Evolutionary conservation across 2,113 vertebrate species (phyloP), one percentile per base, ranked within the genome.

Genomic region (Nothocercus nigrocapillus): DNA sequence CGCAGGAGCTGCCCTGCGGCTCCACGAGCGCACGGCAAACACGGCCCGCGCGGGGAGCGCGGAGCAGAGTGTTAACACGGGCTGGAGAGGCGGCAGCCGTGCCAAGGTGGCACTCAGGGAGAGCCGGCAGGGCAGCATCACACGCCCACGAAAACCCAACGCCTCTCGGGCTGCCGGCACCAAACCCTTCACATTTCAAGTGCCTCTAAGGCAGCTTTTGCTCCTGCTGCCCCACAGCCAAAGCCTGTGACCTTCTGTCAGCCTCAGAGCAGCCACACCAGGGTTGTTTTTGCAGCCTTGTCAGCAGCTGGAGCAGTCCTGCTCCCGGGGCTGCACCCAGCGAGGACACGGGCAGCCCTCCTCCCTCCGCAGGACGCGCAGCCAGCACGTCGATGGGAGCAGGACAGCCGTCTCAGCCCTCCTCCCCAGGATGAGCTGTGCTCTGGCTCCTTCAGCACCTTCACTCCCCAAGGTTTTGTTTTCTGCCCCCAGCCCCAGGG

Each of bases 251-350:
- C 59, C 76, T 82, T 53, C 79, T 62, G 36, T 74, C 64, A 95
- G 68, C 82, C 61, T 74, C 92, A 58, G 69, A 82, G 49, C 76
- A 62, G 61, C 36, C 53, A 42, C 11, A 11, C 34, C 70, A 63
- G 40, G 53, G 68, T 24, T 87, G 81, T 87, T 91, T 93, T 89
- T 67, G 27, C 86, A 94, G 76, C 77, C 68, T 53, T 94, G 89
- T 89, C 88, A 87, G 77, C 83, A 69, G n/a, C 74, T 88, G 32
- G 24, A 85, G 74, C 86, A 84, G 36, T 44, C 73, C 34, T 13
- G 11, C 19, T 64, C 32, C 54, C 3, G 6, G 74, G 80, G 66
- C 88, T 86, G 95, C 45, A 28, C 12, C 64, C 76, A 7, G 20
- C 0, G 0, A 96, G 66, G 92, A 79, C 95, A 93, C 81, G 61